Conservation (phyloP, 1,140 invertebrate genomes). For the Ridgeia piscesae region DNA sequence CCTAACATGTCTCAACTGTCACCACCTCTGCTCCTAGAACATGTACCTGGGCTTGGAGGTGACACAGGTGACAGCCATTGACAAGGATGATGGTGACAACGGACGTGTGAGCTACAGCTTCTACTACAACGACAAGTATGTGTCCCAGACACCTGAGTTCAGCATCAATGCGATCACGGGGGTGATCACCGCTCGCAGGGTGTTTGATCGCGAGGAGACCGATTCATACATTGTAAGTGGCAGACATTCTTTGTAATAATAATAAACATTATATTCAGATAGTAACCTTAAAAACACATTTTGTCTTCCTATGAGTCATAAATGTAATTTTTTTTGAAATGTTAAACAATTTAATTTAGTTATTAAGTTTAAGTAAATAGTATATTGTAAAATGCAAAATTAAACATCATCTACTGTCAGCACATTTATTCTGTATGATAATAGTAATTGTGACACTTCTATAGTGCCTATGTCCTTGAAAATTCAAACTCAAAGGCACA, state of each 20-base stretch:
- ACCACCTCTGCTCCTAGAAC: slow-evolving; percentile 37
- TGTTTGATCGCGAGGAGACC: slow-evolving; percentile 79
- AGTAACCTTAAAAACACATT: too few species aligned
- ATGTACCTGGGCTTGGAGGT: slow-evolving; percentile 52
- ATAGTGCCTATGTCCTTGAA: too few species aligned
- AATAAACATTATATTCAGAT: too few species aligned
- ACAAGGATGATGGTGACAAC: slow-evolving; percentile 40
- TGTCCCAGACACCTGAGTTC: slow-evolving; percentile 80
- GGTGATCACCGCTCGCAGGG: slow-evolving; percentile 76
- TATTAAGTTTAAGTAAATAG: too few species aligned
- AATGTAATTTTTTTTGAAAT: too few species aligned
- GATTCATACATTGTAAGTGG: slow-evolving; percentile 57
- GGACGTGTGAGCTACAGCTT: slow-evolving; percentile 49
- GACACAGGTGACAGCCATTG: slow-evolving; percentile 42
- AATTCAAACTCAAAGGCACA: too few species aligned
- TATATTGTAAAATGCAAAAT: too few species aligned
- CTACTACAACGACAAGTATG: slow-evolving; percentile 27
- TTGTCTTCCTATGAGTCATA: too few species aligned
- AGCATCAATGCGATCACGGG: slow-evolving; percentile 78
- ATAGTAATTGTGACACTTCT: too few species aligned
- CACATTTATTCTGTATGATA: too few species aligned
- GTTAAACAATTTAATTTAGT: too few species aligned
- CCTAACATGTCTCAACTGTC: background rate
- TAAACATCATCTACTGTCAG: too few species aligned
- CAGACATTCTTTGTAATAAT: background rate